Evolutionary conservation across 2,797 vertebrate genomes (phyloP).

Genomic region (Siniperca undulata): DNA sequence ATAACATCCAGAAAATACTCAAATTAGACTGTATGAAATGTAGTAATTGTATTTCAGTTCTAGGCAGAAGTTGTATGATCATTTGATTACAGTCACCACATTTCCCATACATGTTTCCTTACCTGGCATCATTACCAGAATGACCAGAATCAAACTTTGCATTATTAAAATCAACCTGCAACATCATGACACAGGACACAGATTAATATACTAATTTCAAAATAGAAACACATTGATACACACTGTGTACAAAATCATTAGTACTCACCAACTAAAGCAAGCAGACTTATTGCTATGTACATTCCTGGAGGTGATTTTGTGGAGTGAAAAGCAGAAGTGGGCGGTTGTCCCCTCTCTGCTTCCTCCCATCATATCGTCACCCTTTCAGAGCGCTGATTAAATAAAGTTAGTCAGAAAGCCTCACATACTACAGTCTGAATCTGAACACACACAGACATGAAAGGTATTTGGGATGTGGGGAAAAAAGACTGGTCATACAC

Average conservation of each 20-base stretch:
- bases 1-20: background rate
- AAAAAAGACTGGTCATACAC: background rate
- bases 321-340: conserved; percentile 62
- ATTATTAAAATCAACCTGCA: conserved; percentile 43
- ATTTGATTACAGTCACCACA: background rate
- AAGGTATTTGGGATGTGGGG: too few species aligned
- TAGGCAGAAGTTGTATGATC: background rate
- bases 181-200: background rate
- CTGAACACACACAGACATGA: background rate
- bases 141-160: conserved; percentile 40
- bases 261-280: background rate
- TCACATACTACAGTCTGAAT: too few species aligned
- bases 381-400: background rate
- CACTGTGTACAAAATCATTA: background rate
- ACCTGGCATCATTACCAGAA: conserved; percentile 58
- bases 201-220: background rate
- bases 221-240: background rate
- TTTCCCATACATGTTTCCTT: background rate
- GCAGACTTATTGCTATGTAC: background rate
- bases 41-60: background rate
- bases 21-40: background rate
- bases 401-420: background rate
- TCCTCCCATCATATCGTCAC: background rate
- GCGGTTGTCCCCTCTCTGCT: background rate
- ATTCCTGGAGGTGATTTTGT: background rate